These are phyloP conservation scores for Hyla sarda DNA, from an alignment of 2,113 vertebrate species.

Conservation along the genomic window DNA sequence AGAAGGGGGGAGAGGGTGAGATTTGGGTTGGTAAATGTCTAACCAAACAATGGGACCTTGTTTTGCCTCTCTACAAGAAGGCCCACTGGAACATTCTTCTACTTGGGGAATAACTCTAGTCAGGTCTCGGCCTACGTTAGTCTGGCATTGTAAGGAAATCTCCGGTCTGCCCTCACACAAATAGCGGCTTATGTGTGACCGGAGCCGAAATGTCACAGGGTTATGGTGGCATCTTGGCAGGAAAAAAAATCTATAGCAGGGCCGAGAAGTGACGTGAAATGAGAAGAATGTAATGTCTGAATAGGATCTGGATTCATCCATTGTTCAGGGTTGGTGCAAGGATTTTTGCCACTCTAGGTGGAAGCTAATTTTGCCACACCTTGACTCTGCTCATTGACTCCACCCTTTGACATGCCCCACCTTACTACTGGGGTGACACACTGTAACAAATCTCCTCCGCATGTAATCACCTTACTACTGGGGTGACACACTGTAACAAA, in stretches of 20 bases:
- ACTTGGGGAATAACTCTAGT: constrained; percentile 50
- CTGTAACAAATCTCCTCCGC: too few species aligned
- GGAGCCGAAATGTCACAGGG: constrained; percentile 49
- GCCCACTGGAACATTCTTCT: constrained; percentile 54
- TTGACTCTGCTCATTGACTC: too few species aligned
- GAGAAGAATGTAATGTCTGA: background rate
- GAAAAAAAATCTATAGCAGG: background rate
- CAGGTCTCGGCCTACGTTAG: constrained; percentile 51
- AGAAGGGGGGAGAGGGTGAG: constrained; percentile 35
- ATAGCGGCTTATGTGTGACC: constrained; percentile 8
- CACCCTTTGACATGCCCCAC: too few species aligned
- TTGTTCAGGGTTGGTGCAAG: too few species aligned
- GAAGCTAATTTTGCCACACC: too few species aligned
- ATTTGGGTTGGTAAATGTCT: constrained; percentile 52
- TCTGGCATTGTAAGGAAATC: constrained; percentile 15
- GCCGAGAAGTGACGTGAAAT: background rate
- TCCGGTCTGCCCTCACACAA: constrained; percentile 17
- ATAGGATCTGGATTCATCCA: background rate
- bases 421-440: too few species aligned
- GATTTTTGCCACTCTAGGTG: too few species aligned
- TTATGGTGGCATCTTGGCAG: constrained; percentile 11
- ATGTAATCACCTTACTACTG: too few species aligned
- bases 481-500: too few species aligned
- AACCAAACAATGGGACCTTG: constrained; percentile 43
- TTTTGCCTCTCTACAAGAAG: constrained; percentile 23